Conservation (phyloP, 2,888 invertebrate species). For the Trachelus stipa region DNA sequence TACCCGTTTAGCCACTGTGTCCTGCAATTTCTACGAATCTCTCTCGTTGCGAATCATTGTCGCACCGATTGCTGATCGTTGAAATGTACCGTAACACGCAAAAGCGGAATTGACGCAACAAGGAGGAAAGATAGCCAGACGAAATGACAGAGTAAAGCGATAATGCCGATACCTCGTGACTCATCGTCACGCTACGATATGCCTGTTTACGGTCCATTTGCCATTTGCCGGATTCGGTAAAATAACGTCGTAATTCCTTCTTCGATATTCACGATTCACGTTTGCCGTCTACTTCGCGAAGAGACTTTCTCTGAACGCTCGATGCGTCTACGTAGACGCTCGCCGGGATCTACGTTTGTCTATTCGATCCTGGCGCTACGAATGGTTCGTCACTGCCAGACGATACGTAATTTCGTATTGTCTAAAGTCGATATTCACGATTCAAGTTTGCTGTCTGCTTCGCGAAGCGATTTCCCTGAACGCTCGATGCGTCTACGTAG, state of each 20-base stretch:
- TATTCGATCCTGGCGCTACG: not conserved
- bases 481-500: too few species aligned
- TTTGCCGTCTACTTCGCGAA: too few species aligned
- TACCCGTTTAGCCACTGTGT: too few species aligned
- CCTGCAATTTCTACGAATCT: not conserved
- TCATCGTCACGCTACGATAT: not conserved
- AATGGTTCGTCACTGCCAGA: fast-evolving
- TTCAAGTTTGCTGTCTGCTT: too few species aligned
- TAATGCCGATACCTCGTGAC: not conserved
- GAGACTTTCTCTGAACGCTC: fast-evolving
- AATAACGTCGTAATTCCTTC: too few species aligned
- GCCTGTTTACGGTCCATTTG: not conserved
- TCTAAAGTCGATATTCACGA: not conserved
- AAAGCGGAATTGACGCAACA: not conserved
- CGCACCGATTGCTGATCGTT: not conserved
- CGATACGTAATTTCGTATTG: not conserved
- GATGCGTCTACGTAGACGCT: too few species aligned
- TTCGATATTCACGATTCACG: too few species aligned
- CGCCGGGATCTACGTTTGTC: too few species aligned
- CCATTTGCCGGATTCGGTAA: not conserved
- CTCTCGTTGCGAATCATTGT: not conserved
- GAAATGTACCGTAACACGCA: not conserved
- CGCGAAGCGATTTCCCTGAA: too few species aligned
- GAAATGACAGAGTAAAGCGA: not conserved
- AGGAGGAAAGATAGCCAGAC: not conserved